phyloP scores from a whole-genome alignment of 2,797 vertebrate species.

The Cossypha niveicapilla region DNA sequence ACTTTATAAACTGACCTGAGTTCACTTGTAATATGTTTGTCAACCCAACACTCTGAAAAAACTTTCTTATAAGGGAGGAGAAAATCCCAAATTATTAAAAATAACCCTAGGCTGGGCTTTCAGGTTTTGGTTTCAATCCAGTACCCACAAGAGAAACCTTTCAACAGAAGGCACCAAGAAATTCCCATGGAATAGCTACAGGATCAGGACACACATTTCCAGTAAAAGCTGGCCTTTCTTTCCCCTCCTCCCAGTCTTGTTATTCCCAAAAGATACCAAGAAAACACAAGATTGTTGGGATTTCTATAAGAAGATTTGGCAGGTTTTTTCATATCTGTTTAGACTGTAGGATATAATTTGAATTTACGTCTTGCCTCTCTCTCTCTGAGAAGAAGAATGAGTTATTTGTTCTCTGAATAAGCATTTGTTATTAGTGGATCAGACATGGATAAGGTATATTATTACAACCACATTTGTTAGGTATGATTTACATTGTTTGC shows the following conservation, averaged over 20 bases:
- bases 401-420: slow-evolving; percentile 71
- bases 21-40: neutral
- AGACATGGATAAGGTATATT: slow-evolving; percentile 74
- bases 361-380: slow-evolving; percentile 59
- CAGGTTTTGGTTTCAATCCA: neutral
- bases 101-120: neutral
- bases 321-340: slow-evolving; percentile 67
- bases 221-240: neutral
- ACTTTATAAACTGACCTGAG: neutral
- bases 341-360: slow-evolving; percentile 65
- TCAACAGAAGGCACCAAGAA: neutral
- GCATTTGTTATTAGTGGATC: slow-evolving; percentile 77
- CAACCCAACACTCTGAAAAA: neutral
- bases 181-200: neutral
- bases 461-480: slow-evolving; percentile 70
- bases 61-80: neutral
- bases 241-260: neutral
- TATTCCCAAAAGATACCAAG: slow-evolving; percentile 49
- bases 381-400: slow-evolving; percentile 61
- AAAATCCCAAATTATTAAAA: neutral
- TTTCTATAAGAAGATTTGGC: slow-evolving; percentile 66
- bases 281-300: slow-evolving; percentile 60
- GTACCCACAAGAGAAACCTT: neutral
- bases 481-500: slow-evolving; percentile 71
- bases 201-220: neutral